A percentile compares a stretch with the other conserved stretches of the same genome.
phyloP scores from a whole-genome alignment of 2,888 invertebrate genomes.

The Aricia artaxerxes region DNA sequence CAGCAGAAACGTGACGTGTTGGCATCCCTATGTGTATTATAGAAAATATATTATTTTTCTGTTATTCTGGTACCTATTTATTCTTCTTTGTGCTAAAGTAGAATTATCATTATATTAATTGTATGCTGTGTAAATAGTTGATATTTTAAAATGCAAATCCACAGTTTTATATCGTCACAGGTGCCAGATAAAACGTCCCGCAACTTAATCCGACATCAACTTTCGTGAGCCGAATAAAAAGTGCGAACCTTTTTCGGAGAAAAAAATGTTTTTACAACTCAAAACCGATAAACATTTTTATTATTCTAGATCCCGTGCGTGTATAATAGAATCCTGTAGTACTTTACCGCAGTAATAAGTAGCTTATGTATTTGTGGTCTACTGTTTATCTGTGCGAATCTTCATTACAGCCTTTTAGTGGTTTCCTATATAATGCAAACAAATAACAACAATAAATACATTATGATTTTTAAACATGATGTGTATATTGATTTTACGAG shows the following conservation, averaged over 20 bases:
- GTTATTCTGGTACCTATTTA: too few relatives aligned
- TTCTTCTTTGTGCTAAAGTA: not conserved
- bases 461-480: not conserved
- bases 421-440: not conserved
- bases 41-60: too few relatives aligned
- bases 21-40: too few relatives aligned
- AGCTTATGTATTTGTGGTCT: not conserved
- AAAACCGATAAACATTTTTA: not conserved
- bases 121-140: not conserved
- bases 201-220: constrained; percentile 56
- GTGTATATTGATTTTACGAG: too few relatives aligned
- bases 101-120: not conserved
- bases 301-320: not conserved
- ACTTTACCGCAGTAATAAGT: not conserved
- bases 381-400: not conserved
- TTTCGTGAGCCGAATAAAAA: constrained; percentile 29
- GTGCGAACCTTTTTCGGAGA: not conserved
- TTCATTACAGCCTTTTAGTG: not conserved
- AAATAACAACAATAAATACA: not conserved
- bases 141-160: constrained; percentile 40
- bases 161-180: constrained; percentile 51
- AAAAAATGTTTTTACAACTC: not conserved
- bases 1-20: not conserved
- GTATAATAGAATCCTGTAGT: not conserved
- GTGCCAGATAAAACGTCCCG: constrained; percentile 57